Percentiles rank a stretch among this genome's conserved stretches.
phyloP scores from a whole-genome alignment of 1,140 invertebrate species.

The Bicyclus anynana region DNA sequence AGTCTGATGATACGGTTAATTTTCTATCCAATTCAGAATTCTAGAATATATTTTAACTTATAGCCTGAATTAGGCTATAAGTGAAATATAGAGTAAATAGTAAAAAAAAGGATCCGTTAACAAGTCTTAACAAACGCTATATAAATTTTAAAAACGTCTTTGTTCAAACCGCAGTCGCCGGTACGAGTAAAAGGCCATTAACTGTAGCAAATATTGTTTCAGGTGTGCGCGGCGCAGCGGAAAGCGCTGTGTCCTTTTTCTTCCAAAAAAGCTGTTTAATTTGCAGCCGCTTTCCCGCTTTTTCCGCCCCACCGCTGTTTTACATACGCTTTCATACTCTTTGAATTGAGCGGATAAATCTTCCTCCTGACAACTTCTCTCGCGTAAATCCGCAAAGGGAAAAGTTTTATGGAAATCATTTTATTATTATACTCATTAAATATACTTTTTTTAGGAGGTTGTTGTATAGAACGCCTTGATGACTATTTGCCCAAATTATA shows the following conservation, averaged over 20 bases:
- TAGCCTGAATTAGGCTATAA: too few species aligned
- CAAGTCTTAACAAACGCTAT: neutral
- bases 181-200: conserved; percentile 10
- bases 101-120: neutral
- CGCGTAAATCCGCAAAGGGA: neutral
- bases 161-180: neutral
- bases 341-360: neutral
- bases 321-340: conserved; percentile 3
- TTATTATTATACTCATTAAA: neutral
- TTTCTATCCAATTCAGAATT: too few species aligned
- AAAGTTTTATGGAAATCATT: neutral
- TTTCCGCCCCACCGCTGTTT: neutral
- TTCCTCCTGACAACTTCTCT: neutral
- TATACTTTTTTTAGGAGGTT: neutral
- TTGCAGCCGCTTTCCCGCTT: conserved; percentile 1
- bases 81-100: too few species aligned
- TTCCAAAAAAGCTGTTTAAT: conserved; percentile 4
- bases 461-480: too few species aligned
- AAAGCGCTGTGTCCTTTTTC: neutral
- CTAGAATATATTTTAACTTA: too few species aligned
- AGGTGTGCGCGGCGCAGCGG: conserved; percentile 7
- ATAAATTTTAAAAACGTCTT: neutral
- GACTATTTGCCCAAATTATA: too few species aligned
- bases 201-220: conserved; percentile 16
- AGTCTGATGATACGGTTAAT: too few species aligned